Percentiles rank a stretch among this genome's conserved stretches.
These are phyloP conservation scores for Aurelia aurita complex sp. Pacific DNA, from an alignment of 30 jellyfish, hydroid and myxozoan genomes.

Conservation along the genomic window DNA sequence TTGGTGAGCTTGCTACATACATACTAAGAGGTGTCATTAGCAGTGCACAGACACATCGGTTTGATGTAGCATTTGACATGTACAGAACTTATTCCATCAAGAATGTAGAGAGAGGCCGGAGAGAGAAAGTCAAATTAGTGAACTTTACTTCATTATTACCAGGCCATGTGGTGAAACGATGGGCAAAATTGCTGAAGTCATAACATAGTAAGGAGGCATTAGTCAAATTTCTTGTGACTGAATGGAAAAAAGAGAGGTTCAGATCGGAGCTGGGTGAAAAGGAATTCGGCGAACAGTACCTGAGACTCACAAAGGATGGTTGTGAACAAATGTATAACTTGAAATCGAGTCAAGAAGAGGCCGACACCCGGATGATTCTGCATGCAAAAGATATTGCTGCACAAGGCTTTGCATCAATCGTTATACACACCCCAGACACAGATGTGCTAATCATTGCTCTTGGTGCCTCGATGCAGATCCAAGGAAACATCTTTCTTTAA, in stretches of 20 bases:
- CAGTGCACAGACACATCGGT: neutral
- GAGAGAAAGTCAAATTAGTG: no score
- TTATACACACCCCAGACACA: no score
- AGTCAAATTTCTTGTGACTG: constrained; percentile 15
- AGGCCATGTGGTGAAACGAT: constrained; percentile 11
- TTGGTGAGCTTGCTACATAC: constrained; percentile 8
- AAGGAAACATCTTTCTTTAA: no score
- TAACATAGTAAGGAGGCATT: constrained; percentile 14
- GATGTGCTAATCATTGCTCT: no score
- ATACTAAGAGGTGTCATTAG: constrained; percentile 1
- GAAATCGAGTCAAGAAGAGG: constrained; percentile 23
- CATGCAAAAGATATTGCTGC: neutral
- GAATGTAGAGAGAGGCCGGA: constrained; percentile 48
- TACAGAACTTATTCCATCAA: constrained; percentile 47
- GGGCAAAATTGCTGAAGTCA: constrained; percentile 11
- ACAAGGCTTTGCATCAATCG: no score
- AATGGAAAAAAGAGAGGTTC: constrained; percentile 35
- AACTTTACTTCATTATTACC: no score
- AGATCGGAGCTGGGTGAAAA: constrained; percentile 25
- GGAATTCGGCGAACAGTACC: neutral
- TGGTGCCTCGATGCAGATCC: no score
- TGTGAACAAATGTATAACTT: neutral
- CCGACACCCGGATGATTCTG: constrained; percentile 6
- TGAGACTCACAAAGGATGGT: neutral
- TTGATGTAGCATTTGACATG: constrained; percentile 28